Base-by-base conservation (phyloP, 2,888 invertebrate genomes). In the Sacculina carcini region DNA sequence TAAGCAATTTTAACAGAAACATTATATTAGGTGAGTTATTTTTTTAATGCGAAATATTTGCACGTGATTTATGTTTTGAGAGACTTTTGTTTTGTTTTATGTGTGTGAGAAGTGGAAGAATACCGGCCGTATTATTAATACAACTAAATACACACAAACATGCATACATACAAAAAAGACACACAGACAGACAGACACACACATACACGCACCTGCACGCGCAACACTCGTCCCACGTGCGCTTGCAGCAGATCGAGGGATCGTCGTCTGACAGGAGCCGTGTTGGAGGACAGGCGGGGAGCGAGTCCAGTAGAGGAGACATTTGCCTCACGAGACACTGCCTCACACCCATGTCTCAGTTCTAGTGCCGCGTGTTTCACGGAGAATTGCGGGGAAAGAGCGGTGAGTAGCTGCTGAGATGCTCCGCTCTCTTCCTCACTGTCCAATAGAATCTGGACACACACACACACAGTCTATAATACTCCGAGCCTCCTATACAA, bases 191-290 rank as follows among this genome's bases (percentile, higher is more conserved):
- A 14, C 23, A 21, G n/a, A 39, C 6, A 39, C 28, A 12, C 39
- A n/a, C 38, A 79, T 64, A 77, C 75, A 10, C 84, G 84, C 56
- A 89, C 84, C 65, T 75, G 77, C 62, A 74, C 83, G 4, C 82
- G 73, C 34, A 85, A 73, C 59, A 89, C 69, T 60, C 80, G 78
- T 23, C 89, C 89, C 16, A 78, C 78, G 3, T 77, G 78, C 40
- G 84, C 84, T 55, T 79, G 78, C 52, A 89, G 73, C 54, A 76
- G 76, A 68, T 85, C 83, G 26, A 90, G 79, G 61, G 80, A 82
- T 68, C 85, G 87, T 55, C 84, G 70, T 3, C 83, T 73, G 59
- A 78, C 71, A 3, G 89, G 86, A 52, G 78, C 73, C 61, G 73
- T 75, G 57, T 84, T 83, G 60, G 72, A 71, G 23, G 66, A 65